Evolutionary conservation across 37 sponge, comb jelly and placozoan species (phyloP).

Genomic region (Petrosia ficiformis): DNA sequence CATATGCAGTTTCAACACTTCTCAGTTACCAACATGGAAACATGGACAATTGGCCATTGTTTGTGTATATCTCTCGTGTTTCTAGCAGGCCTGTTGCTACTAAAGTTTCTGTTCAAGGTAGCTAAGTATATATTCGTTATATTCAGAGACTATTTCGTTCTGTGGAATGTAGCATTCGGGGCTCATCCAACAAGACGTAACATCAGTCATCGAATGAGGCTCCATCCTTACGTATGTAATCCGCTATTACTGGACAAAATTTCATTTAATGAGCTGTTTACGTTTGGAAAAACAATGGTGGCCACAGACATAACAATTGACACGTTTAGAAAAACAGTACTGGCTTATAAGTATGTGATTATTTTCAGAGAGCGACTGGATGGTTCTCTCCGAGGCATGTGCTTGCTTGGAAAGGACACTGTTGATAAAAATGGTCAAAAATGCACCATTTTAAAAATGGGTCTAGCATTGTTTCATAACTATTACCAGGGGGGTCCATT

Average conservation of each 20-base stretch:
- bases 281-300: slow-evolving; percentile 30
- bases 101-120: background rate
- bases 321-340: slow-evolving; percentile 36
- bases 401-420: slow-evolving; percentile 34
- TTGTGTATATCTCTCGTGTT: too few species aligned
- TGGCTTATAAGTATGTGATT: slow-evolving; percentile 49
- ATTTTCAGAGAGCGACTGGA: slow-evolving; percentile 64
- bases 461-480: slow-evolving; percentile 53
- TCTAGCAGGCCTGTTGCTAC: too few species aligned
- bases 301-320: slow-evolving; percentile 35
- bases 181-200: slow-evolving; percentile 2
- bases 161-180: slow-evolving; percentile 44
- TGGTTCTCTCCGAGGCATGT: slow-evolving; percentile 76
- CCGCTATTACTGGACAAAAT: slow-evolving; percentile 27
- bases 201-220: slow-evolving; percentile 19
- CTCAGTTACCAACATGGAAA: background rate
- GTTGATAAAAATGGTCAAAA: slow-evolving; percentile 16
- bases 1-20: background rate
- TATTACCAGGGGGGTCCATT: slow-evolving; percentile 68
- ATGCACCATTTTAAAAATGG: slow-evolving; percentile 54
- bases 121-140: too few species aligned
- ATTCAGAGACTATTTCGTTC: slow-evolving; percentile 32
- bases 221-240: slow-evolving; percentile 37
- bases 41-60: too few species aligned
- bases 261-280: slow-evolving; percentile 40